These are phyloP conservation scores for Enteromius mattozi DNA, from an alignment of 2,797 vertebrate species.

Conservation along the genomic window DNA sequence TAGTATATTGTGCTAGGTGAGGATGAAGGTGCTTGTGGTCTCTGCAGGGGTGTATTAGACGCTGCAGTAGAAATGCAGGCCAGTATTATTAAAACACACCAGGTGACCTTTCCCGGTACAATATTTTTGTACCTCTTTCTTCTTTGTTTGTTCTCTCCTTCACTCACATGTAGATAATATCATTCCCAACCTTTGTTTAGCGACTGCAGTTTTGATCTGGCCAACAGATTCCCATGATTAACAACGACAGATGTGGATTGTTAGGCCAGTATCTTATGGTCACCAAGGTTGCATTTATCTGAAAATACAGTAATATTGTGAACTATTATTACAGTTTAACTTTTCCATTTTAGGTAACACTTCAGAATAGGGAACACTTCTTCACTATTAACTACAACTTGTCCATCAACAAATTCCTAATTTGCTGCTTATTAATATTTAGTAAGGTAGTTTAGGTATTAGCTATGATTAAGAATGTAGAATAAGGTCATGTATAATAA, in stretches of 20 bases:
- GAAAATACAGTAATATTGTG: not conserved
- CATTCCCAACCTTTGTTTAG: not conserved
- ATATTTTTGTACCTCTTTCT: not conserved
- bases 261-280: not conserved
- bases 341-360: no score
- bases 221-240: not conserved
- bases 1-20: constrained; percentile 4
- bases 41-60: constrained; percentile 35
- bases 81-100: constrained; percentile 55
- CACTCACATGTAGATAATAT: not conserved
- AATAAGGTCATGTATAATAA: no score
- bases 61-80: constrained; percentile 20
- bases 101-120: constrained; percentile 20
- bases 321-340: no score
- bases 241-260: not conserved
- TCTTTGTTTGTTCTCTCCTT: not conserved
- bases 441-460: no score
- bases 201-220: not conserved
- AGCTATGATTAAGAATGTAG: no score
- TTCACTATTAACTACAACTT: no score
- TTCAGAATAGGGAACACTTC: no score
- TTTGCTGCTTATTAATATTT: no score
- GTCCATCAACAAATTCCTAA: no score
- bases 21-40: not conserved
- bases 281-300: not conserved